Percentiles rank a stretch among this genome's conserved stretches.
Conservation (phyloP, 2,797 vertebrate genomes). For the Poecilia gillii region DNA sequence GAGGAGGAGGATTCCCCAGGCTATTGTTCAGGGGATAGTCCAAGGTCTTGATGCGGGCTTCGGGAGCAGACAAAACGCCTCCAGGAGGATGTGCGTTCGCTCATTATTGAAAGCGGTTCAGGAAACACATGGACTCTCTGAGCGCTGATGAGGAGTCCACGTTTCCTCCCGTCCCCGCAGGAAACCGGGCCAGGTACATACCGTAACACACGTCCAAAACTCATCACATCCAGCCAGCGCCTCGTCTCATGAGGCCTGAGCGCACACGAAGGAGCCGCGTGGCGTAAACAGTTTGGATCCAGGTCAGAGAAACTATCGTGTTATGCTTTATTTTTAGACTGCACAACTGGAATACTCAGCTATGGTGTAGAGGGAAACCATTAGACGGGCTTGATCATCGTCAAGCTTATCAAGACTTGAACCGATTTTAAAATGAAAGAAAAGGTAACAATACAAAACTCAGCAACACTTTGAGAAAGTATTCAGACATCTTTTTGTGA, state of each 20-base stretch:
- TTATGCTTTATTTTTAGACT: not conserved
- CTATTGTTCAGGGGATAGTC: conserved; percentile 73
- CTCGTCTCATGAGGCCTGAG: conserved; percentile 9
- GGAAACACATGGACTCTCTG: conserved; percentile 67
- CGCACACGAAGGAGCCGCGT: conserved; percentile 14
- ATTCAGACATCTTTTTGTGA: not conserved
- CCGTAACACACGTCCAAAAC: conserved; percentile 23
- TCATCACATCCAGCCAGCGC: not conserved
- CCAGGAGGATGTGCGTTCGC: conserved; percentile 66
- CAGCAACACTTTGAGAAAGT: not conserved
- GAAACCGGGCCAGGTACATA: conserved; percentile 56
- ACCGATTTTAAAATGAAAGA: not conserved
- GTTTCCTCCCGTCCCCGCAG: conserved; percentile 57
- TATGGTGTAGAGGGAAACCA: not conserved
- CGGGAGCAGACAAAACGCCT: conserved; percentile 73
- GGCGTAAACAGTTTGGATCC: conserved; percentile 41
- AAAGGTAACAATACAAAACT: not conserved
- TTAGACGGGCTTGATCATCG: not conserved
- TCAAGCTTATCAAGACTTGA: not conserved
- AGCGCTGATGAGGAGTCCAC: conserved; percentile 47
- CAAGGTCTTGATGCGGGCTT: conserved; percentile 69
- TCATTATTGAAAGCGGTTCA: conserved; percentile 58
- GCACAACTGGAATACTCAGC: not conserved
- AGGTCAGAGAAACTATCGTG: conserved; percentile 1
- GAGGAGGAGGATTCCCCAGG: conserved; percentile 68